phyloP scores from a whole-genome alignment of 2,888 invertebrate species.

The Caenorhabditis wallacei region DNA sequence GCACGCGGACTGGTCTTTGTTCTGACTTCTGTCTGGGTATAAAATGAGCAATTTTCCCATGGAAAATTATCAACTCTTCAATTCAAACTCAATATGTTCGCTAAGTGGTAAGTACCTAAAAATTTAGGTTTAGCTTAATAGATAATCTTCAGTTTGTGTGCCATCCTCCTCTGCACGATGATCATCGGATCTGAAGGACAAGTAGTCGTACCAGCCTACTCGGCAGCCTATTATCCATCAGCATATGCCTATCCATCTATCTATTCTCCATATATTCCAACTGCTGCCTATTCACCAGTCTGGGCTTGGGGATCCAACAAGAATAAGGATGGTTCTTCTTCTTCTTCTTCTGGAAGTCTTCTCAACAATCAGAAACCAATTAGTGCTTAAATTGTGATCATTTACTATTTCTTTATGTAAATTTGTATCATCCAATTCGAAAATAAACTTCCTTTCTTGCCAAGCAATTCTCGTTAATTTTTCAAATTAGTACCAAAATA shows the following conservation, averaged over 20 bases:
- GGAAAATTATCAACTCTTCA: neutral
- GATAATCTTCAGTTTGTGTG: neutral
- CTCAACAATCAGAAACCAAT: neutral
- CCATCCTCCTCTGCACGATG: neutral
- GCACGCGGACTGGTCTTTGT: neutral
- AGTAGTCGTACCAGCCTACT: constrained; percentile 33
- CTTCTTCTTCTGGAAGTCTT: neutral
- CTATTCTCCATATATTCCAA: neutral
- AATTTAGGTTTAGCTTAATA: neutral
- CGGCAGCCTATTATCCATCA: constrained; percentile 34
- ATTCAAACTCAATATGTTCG: constrained; percentile 2
- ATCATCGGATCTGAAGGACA: constrained; percentile 22
- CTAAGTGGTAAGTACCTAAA: constrained; percentile 11
- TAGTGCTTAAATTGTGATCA: neutral
- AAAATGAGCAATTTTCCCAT: neutral
- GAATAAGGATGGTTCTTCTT: neutral
- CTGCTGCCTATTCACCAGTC: constrained; percentile 1
- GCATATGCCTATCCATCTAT: constrained; percentile 5
- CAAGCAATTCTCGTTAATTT: neutral
- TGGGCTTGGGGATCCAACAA: neutral
- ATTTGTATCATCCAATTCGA: no score
- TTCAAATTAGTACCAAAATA: no score
- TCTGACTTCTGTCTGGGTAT: neutral
- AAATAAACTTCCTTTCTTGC: no score
- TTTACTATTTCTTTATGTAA: no score